Evolutionary conservation across 2,888 invertebrate species (phyloP).

Genomic region (Liopterus haemorrhoidalis): DNA sequence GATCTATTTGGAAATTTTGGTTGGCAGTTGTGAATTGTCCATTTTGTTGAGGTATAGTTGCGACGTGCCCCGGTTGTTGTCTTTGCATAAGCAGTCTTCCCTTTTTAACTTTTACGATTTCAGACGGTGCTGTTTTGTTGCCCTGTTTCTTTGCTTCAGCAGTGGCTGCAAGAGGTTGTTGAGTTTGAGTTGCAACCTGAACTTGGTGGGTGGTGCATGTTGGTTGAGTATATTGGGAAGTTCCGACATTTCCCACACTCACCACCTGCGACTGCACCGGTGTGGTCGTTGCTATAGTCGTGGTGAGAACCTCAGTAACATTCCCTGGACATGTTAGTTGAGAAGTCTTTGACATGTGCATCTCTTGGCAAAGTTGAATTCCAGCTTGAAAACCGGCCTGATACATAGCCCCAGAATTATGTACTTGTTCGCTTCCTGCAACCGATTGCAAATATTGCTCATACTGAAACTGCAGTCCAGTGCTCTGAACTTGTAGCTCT

Average conservation of each 20-base stretch:
- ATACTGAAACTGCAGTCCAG: constrained; percentile 36
- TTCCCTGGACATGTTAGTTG: constrained; percentile 37
- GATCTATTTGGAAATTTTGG: constrained; percentile 49
- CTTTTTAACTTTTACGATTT: constrained; percentile 45
- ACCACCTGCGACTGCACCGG: constrained; percentile 31
- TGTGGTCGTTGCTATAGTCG: constrained; percentile 38
- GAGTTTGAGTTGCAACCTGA: constrained; percentile 60
- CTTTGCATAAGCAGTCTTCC: constrained; percentile 43
- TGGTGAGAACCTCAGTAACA: constrained; percentile 38
- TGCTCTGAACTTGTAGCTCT: constrained; percentile 32
- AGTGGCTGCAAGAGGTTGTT: constrained; percentile 42
- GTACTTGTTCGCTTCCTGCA: constrained; percentile 35
- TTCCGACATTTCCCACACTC: constrained; percentile 23
- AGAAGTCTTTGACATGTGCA: constrained; percentile 19
- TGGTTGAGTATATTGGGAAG: constrained; percentile 33
- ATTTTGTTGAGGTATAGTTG: constrained; percentile 45
- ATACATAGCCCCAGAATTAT: constrained; percentile 37
- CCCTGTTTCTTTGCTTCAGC: constrained; percentile 26
- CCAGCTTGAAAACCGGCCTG: constrained; percentile 46
- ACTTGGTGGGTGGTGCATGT: constrained; percentile 47
- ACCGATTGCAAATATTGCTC: constrained; percentile 48
- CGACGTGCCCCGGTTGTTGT: constrained; percentile 44
- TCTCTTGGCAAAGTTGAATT: constrained; percentile 37
- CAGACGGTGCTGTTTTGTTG: constrained; percentile 32
- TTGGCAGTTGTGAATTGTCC: constrained; percentile 36